Evolutionary conservation across 2,888 invertebrate genomes (phyloP), one percentile per base, ranked within the genome.

Genomic region (Carterocephalus palaemon): DNA sequence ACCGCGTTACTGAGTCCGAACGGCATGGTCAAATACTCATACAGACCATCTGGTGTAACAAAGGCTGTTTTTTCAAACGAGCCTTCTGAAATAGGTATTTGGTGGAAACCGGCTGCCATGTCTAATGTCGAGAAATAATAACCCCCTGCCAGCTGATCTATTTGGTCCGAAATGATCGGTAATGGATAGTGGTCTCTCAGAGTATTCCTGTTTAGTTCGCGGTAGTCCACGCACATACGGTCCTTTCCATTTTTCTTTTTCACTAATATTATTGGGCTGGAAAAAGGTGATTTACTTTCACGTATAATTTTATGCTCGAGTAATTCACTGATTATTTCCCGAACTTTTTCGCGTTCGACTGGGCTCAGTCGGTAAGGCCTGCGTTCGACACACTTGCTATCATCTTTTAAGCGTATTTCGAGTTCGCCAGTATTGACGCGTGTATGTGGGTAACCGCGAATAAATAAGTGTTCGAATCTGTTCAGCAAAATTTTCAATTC

Each of bases 1-100:
- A 29, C 28, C 0, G 60, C 54, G 16, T 59, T 60, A 3, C 49
- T 16, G 1, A 62, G 17, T 0, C 58, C 59, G 34, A 58, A 64
- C 0, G 59, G 62, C 59, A 61, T 59, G 1, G 53, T 47, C 1
- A 52, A 3, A 13, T 53, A 62, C 23, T 64, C 60, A 22, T 26
- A 62, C 0, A 53, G 36, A 0, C 59, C 64, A 2, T n/a, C 10
- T 1, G 38, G 19, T 0, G 38, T 28, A 5, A 38, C 20, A 28
- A 38, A 38, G 1, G n/a, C 28, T 20, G 38, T 38, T 4, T 9
- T n/a, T 8, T 28, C 38, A 3, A 38, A 13, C 0, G 38, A 38
- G 2, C n/a, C 20, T 13, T 19, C 10, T 2, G 6, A 4, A 1
- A 38, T 8, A 4, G 10, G 10, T 2, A 37, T n/a, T 12, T 12